Conservation (phyloP, 2,113 vertebrate genomes). For the Mastomys natalensis region DNA sequence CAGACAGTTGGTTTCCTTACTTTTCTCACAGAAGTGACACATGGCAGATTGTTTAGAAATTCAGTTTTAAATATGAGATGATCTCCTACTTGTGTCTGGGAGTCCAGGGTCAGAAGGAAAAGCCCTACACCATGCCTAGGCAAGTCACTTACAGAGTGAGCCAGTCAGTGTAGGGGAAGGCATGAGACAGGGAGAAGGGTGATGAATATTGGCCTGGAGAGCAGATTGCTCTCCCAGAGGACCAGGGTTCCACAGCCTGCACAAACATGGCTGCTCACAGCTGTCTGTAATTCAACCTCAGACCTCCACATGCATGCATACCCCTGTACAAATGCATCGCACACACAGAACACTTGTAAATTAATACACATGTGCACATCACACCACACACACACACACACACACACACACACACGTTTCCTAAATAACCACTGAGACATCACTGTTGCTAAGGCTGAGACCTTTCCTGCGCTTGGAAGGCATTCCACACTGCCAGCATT, state of each 20-base stretch:
- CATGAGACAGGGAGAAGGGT: neutral
- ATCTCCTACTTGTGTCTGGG: neutral
- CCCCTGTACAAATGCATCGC: neutral
- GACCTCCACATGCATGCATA: neutral
- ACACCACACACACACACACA: neutral
- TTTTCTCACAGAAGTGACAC: neutral
- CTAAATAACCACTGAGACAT: neutral
- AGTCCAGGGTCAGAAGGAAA: neutral
- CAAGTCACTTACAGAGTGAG: neutral
- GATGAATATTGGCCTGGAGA: too few species aligned
- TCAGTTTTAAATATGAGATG: neutral
- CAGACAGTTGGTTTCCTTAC: rapidly evolving
- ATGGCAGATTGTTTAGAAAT: neutral
- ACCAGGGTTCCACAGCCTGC: neutral
- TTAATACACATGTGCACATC: neutral
- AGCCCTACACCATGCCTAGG: neutral
- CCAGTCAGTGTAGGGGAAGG: neutral
- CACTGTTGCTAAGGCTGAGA: neutral
- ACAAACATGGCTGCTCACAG: neutral
- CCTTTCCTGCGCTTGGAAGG: too few species aligned
- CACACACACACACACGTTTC: neutral
- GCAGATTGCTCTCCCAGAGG: neutral
- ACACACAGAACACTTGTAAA: neutral
- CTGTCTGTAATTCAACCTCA: neutral
- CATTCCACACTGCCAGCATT: neutral